Evolutionary conservation across 1,140 invertebrate genomes (phyloP).

Genomic region (Mycetomoellerius zeteki): DNA sequence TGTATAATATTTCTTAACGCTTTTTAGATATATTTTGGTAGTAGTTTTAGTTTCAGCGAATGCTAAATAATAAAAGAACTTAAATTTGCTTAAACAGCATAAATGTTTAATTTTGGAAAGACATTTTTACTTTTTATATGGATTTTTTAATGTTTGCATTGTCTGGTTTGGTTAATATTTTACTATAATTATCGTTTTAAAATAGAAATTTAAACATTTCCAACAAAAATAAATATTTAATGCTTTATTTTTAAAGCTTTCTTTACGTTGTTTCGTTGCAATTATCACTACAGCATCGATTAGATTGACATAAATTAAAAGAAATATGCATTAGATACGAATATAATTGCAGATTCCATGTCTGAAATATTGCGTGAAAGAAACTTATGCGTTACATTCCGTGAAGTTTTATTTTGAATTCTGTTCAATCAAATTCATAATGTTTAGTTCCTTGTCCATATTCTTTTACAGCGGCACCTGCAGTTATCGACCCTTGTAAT

Average conservation of each 20-base stretch:
- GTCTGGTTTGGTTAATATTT: neutral
- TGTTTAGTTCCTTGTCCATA: neutral
- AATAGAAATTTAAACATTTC: neutral
- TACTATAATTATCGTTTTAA: neutral
- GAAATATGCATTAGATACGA: neutral
- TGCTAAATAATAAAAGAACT: neutral
- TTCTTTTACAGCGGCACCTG: constrained; percentile 62
- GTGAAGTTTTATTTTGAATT: neutral
- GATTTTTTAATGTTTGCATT: neutral
- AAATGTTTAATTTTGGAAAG: neutral
- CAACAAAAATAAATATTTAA: neutral
- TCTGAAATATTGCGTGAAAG: neutral
- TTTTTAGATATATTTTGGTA: neutral
- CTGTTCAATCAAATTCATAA: no score
- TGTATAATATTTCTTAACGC: neutral
- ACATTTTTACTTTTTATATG: neutral
- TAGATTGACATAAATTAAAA: neutral
- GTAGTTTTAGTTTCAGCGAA: neutral
- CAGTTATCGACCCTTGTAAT: constrained; percentile 83
- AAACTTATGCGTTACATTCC: constrained; percentile 12
- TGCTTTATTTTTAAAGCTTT: neutral
- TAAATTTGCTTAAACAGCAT: neutral
- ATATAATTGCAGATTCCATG: neutral
- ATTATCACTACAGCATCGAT: neutral
- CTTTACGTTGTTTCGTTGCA: neutral